phyloP scores from a whole-genome alignment of 2,113 vertebrate genomes.

The Anthoscopus minutus region DNA sequence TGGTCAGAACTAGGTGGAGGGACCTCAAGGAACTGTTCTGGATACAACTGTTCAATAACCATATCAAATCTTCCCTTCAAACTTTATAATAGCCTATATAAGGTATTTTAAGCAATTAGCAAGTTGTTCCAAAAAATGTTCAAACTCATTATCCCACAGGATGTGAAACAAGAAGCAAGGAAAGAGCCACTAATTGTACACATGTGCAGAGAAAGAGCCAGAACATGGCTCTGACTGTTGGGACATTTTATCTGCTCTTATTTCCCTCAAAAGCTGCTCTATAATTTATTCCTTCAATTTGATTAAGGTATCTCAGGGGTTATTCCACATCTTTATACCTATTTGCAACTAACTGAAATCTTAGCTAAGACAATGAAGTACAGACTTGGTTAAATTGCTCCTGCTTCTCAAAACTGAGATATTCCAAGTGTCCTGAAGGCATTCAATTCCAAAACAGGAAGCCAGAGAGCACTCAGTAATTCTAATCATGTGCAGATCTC shows the following conservation, averaged over 20 bases:
- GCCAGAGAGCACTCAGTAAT: conserved; percentile 78
- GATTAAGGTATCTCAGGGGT: neutral
- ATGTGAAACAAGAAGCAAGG: neutral
- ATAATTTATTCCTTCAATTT: neutral
- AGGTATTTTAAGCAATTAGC: neutral
- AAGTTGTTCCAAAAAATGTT: neutral
- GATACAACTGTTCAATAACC: neutral
- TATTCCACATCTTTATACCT: neutral
- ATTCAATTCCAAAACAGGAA: conserved; percentile 89
- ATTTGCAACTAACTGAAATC: neutral
- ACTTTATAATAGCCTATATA: neutral
- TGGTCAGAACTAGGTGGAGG: neutral
- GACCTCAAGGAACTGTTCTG: neutral
- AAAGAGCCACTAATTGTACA: neutral
- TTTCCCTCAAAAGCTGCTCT: conserved; percentile 21
- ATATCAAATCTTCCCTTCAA: neutral
- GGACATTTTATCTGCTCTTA: neutral
- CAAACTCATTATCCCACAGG: neutral
- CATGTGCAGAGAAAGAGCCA: neutral
- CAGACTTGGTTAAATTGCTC: conserved; percentile 75
- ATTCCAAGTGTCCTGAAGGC: conserved; percentile 77
- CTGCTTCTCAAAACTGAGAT: conserved; percentile 73
- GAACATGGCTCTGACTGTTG: rapidly evolving
- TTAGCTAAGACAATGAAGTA: conserved; percentile 26
- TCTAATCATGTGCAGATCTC: conserved; percentile 85